Evolutionary conservation across 2,888 invertebrate species (phyloP).

Genomic region (Laspeyria flexula): DNA sequence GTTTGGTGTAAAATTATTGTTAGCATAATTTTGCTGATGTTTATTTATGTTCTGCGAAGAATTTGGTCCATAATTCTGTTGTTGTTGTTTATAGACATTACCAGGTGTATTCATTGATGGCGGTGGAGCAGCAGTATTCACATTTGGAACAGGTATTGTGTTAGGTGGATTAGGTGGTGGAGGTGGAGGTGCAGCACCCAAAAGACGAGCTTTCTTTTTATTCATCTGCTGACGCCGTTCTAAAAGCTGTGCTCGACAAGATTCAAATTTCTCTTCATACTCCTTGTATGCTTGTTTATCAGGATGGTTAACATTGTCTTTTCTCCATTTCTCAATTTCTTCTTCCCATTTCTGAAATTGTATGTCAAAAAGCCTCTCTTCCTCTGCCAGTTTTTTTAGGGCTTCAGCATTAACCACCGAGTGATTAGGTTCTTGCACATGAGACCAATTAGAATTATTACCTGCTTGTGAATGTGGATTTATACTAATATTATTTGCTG

Average conservation of each 20-base stretch:
- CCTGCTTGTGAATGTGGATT: conserved; percentile 48
- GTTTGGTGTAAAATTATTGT: conserved; percentile 35
- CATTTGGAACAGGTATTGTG: conserved; percentile 42
- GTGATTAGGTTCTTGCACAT: conserved; percentile 44
- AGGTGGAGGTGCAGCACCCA: conserved; percentile 52
- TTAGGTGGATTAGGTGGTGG: conserved; percentile 45
- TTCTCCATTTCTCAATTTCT: conserved; percentile 96
- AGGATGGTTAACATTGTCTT: conserved; percentile 96
- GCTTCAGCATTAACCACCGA: conserved; percentile 66
- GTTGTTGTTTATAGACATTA: conserved; percentile 39
- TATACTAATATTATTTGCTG: conserved; percentile 42
- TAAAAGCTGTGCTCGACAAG: conserved; percentile 91
- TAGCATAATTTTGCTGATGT: conserved; percentile 31
- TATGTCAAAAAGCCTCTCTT: conserved; percentile 94
- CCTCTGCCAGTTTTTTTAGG: conserved; percentile 80
- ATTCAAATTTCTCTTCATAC: conserved; percentile 95
- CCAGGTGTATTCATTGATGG: conserved; percentile 37
- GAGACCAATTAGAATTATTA: conserved; percentile 64
- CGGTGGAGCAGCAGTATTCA: conserved; percentile 47
- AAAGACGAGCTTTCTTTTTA: conserved; percentile 82
- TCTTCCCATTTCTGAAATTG: conserved; percentile 97
- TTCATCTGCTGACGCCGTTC: conserved; percentile 94
- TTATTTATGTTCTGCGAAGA: conserved; percentile 20
- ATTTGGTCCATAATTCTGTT: conserved; percentile 43
- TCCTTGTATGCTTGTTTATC: conserved; percentile 94